phyloP scores from a whole-genome alignment of 23 tunicate genomes.

The Aplidium turbinatum region DNA sequence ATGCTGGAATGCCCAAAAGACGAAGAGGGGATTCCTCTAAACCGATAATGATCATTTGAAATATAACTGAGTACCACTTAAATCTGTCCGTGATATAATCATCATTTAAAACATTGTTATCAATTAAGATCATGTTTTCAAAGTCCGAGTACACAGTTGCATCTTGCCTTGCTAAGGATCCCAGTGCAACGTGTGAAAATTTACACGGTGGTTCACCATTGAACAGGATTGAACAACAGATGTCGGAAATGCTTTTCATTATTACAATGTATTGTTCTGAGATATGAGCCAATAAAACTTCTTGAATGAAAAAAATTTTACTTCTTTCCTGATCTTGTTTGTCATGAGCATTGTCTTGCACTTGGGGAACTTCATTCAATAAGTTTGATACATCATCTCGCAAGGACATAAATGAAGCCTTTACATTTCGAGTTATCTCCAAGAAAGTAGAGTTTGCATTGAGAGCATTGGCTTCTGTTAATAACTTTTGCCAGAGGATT shows the following conservation, averaged over 20 bases:
- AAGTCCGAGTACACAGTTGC: conserved; percentile 46
- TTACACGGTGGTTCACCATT: conserved; percentile 25
- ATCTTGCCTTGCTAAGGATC: conserved; percentile 51
- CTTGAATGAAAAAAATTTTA: not conserved
- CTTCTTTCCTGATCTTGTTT: too few species aligned
- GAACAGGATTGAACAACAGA: conserved; percentile 25
- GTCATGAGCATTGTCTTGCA: not conserved
- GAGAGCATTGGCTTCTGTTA: not conserved
- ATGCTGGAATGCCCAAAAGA: conserved; percentile 18
- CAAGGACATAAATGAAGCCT: not conserved
- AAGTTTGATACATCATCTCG: not conserved
- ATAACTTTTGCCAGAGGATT: not conserved
- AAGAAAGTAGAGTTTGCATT: not conserved
- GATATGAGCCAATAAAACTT: not conserved
- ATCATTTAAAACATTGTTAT: not conserved
- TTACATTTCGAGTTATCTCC: not conserved
- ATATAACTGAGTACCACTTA: conserved; percentile 33
- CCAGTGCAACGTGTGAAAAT: conserved; percentile 41
- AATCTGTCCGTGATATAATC: conserved; percentile 5
- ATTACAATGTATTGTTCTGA: conserved; percentile 11
- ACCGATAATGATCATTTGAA: conserved; percentile 31
- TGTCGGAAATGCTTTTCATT: conserved; percentile 31
- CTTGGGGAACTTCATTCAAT: not conserved
- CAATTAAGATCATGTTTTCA: conserved; percentile 46
- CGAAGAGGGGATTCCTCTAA: conserved; percentile 50